Evolutionary conservation across 2,113 vertebrate genomes (phyloP), one percentile per base, ranked within the genome.

Genomic region (Falco punctatus): DNA sequence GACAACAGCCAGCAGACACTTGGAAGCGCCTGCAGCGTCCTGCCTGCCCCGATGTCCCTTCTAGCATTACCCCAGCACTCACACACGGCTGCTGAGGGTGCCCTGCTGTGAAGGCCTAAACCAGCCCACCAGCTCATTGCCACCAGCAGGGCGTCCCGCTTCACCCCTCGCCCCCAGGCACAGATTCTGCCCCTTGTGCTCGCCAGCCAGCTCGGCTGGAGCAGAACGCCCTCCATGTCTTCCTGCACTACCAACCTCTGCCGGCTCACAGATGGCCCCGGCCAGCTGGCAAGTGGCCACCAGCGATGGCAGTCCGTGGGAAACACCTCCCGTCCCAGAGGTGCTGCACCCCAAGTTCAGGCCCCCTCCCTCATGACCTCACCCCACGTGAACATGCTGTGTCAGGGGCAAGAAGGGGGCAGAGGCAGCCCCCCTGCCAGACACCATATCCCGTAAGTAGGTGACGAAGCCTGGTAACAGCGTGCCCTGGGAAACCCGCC

Each of bases 201-300:
- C 3, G 5, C 9, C 59, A 13, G 35, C 44, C 32, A 19, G 46
- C 52, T 35, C 3, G 1, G 67, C 69, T 22, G 3, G 3, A 72
- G 58, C 57, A 24, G 23, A 48, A 23, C 23, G 8, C 26, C 30
- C 33, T 48, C 35, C 2, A 4, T 2, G 8, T 42, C 51, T 61
- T 26, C 48, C 44, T 14, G 13, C 23, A 13, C 24, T 9, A 6
- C 22, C 10, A 33, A 33, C 30, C 54, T 5, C 23, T 6, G 14
- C 13, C 3, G 6, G n/a, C 32, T 19, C 67, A 17, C 38, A 8
- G 46, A 16, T 0, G 5, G 38, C 46, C 44, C 3, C 2, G 4
- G 40, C 6, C 2, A 38, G 46, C 33, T 1, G 6, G 40, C 6
- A 0, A 1, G 3, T 3, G 10, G 58, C 32, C 57, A 22, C 2